Base-by-base conservation (phyloP, 2,113 vertebrate species). In the Hyperopisus bebe region DNA sequence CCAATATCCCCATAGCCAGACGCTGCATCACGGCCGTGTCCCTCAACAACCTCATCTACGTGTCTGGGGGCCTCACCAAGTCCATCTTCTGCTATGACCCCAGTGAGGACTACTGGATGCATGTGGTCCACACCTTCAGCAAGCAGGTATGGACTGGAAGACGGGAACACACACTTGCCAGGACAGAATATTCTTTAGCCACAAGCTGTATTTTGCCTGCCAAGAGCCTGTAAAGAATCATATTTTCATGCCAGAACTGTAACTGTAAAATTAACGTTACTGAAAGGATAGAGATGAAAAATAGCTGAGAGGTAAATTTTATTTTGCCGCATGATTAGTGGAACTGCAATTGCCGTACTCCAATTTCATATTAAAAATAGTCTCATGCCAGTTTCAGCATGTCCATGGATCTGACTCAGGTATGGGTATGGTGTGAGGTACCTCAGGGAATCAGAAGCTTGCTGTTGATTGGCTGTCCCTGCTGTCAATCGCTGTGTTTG, bases 51-150 rank as follows among this genome's bases (percentile, higher is more conserved):
- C 92, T 99, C 89, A 96, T 99, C 93, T 99, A 99, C 0, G 98
- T 99, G 88, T 97, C 97, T n/a, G 98, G 98, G 0, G 98, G 98
- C 15, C 97, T 99, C 90, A 99, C 98, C 92, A 98, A 98, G 94
- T 96, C 97, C 21, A 97, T 99, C 91, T 99, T 97, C 94, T 99
- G 98, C 94, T 99, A 99, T 1, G 98, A 99, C 92, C 98, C 98
- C 0, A 89, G 91, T n/a, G 97, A 98, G 93, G 98, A 99, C 95
- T 98, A 98, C 95, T 99, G 98, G 98, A 99, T 99, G 94, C 97
- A 98, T 0, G 98, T 99, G 55, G 97, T 98, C 66, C 97, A 98
- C n/a, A 99, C 98, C 1, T 98, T 98, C 92, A 98, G 95, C 95
- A 97, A 98, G 94, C 98, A 97, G 98, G 98, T 99, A 97, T 94